Percentiles rank a stretch among this genome's conserved stretches.
Conservation (phyloP, 2,797 vertebrate species). For the Crocodylus rhombifer region DNA sequence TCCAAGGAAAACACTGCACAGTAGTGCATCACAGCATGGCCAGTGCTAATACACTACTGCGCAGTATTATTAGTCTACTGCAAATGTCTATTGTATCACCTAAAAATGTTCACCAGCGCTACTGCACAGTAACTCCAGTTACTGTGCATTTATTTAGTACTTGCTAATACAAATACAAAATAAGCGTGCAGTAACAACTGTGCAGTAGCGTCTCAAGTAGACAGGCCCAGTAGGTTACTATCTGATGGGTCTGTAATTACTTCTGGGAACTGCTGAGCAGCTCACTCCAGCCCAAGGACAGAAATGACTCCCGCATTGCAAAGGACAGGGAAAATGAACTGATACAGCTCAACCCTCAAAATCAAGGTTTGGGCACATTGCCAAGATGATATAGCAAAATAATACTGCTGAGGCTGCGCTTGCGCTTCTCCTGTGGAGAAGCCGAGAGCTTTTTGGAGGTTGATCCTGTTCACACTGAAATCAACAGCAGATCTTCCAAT, state of each 20-base stretch:
- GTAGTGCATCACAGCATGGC: too few species aligned
- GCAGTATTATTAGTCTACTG: too few species aligned
- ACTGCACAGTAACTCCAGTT: too few species aligned
- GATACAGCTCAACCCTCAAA: neutral
- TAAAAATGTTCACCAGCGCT: too few species aligned
- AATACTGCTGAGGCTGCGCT: neutral
- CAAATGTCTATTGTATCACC: too few species aligned
- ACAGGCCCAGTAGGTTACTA: neutral
- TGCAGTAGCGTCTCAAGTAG: too few species aligned
- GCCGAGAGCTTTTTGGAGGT: neutral
- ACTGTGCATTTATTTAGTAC: too few species aligned
- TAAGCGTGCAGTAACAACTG: too few species aligned
- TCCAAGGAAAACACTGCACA: too few species aligned
- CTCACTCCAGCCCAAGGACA: neutral
- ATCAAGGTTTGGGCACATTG: neutral
- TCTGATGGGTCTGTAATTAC: neutral
- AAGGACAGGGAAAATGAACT: neutral
- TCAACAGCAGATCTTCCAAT: neutral
- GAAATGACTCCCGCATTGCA: neutral
- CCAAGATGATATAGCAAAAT: neutral
- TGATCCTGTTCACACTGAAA: neutral
- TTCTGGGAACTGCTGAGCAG: neutral
- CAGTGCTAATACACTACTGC: too few species aligned
- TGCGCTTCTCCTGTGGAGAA: neutral
- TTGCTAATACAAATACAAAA: too few species aligned